phyloP scores from a whole-genome alignment of 1,140 invertebrate genomes.

The Bombus turneri region DNA sequence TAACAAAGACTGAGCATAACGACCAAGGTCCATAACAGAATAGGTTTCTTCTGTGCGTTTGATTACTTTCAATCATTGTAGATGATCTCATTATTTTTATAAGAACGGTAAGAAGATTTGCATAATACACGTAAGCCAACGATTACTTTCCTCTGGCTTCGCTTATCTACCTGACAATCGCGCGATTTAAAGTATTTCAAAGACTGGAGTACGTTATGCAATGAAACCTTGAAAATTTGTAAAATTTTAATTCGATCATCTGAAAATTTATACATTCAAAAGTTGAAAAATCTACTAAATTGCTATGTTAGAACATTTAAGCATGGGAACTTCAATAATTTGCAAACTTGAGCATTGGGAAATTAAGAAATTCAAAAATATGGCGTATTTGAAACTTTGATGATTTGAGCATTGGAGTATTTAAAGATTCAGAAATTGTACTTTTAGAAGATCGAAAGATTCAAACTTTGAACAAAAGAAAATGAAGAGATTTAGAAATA shows the following conservation, averaged over 20 bases:
- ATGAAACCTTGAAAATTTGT: not conserved
- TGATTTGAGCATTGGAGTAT: not conserved
- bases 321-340: no score
- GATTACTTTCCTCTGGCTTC: no score
- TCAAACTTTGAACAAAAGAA: no score
- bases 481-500: no score
- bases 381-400: not conserved
- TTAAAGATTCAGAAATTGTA: not conserved
- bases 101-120: not conserved
- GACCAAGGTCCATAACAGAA: conserved; percentile 38
- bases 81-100: not conserved
- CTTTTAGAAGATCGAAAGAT: no score
- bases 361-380: not conserved
- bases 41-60: not conserved
- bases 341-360: not conserved
- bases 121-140: not conserved
- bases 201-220: not conserved
- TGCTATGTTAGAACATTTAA: not conserved
- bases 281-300: no score
- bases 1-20: conserved; percentile 29
- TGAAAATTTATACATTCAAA: no score
- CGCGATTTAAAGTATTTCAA: no score
- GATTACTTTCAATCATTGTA: not conserved
- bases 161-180: not conserved
- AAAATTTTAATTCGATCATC: rapidly evolving